These are phyloP conservation scores for Eueides isabella DNA, from an alignment of 1,140 invertebrate species.

Conservation along the genomic window DNA sequence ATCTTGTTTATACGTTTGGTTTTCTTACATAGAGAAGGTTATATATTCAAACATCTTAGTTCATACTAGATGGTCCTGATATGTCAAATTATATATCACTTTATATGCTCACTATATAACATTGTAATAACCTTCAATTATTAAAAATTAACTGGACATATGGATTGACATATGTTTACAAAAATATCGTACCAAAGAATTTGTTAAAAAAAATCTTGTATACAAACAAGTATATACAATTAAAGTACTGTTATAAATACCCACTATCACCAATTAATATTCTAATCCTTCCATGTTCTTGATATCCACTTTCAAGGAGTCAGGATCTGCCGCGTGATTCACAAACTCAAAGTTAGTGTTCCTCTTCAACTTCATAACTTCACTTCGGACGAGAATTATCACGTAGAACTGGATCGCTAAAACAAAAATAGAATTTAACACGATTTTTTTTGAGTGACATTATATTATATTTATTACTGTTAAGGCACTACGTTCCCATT, in stretches of 20 bases:
- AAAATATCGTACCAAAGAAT: not conserved
- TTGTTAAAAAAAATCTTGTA: not conserved
- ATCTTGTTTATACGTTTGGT: too few relatives aligned
- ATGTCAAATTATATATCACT: too few relatives aligned
- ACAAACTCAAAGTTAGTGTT: slow-evolving; percentile 28
- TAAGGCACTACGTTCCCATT: too few relatives aligned
- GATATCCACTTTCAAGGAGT: not conserved
- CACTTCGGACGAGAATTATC: slow-evolving; percentile 32
- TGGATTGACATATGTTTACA: not conserved
- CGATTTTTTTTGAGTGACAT: too few relatives aligned
- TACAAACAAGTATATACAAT: too few relatives aligned
- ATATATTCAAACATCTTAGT: too few relatives aligned
- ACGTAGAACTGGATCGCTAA: slow-evolving; percentile 25
- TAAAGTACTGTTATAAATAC: not conserved
- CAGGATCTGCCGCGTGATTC: slow-evolving; percentile 13
- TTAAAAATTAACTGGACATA: not conserved
- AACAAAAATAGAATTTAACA: not conserved
- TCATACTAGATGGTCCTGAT: too few relatives aligned
- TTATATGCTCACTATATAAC: too few relatives aligned
- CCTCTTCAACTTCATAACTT: slow-evolving; percentile 25
- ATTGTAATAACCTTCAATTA: not conserved
- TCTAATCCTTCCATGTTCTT: not conserved
- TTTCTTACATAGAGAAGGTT: too few relatives aligned
- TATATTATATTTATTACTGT: too few relatives aligned
- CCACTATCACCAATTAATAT: not conserved